Evolutionary conservation across 2,797 vertebrate species (phyloP), one percentile per base, ranked within the genome.

Genomic region (Linurgus olivaceus): DNA sequence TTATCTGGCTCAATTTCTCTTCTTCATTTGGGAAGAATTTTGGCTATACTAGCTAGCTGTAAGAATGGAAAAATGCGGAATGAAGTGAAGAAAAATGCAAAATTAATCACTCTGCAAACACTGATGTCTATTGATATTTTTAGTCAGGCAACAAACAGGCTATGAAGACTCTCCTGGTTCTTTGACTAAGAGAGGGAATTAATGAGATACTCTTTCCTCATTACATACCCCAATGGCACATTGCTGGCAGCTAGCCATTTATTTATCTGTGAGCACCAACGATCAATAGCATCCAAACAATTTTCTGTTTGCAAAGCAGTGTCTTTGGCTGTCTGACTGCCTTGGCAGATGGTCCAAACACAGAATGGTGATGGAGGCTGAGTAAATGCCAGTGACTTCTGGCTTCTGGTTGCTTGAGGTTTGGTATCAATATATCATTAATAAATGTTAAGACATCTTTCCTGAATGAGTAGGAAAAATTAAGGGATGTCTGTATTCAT

Each of bases 11-110:
- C 83, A 19, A 67, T 90, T 94, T 83, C 2, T 67, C 2, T 33
- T 95, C 45, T 74, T 94, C 44, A 65, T 82, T 88, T 93, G 59
- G 33, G 73, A 94, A 77, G 57, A 91, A 66, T 84, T 63, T 51
- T 93, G 88, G 29, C 88, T 82, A 17, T 84, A 77, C 31, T 55
- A 71, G 42, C 94, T 97, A 93, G 77, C 11, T 94, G 9, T 50
- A 82, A 67, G 44, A 87, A 48, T 58, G 42, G 31, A 55, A 92
- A 77, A 93, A 58, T 90, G 33, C 75, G 87, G 93, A 91, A 78
- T 72, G 62, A 81, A 76, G 23, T 55, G 74, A 88, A 62, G 54
- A 86, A 91, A 42, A 83, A 47, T 19, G 9, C 18, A 65, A 78
- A 90, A 67, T 57, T 83, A 61, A 44, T 95, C 33, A 71, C 44